These are phyloP conservation scores for Bathynomus jamesi DNA, from an alignment of 1,140 invertebrate species.

Conservation along the genomic window DNA sequence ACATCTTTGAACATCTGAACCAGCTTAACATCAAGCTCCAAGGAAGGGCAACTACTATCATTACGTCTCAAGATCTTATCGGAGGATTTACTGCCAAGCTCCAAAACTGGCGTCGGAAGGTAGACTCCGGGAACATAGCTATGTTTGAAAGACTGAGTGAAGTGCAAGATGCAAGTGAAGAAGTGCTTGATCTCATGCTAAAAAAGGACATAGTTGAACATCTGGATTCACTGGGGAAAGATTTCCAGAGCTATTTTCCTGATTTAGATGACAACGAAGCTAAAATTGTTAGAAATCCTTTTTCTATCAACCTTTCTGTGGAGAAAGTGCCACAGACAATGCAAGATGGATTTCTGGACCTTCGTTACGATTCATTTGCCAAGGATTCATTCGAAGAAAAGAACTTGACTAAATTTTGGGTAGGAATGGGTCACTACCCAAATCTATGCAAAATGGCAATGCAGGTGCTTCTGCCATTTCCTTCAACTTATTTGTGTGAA, in stretches of 20 bases:
- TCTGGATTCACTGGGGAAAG: constrained; percentile 16
- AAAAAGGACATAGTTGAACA: constrained; percentile 19
- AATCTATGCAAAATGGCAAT: too few species aligned
- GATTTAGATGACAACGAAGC: constrained; percentile 10
- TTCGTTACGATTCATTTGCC: constrained; percentile 4
- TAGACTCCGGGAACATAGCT: constrained; percentile 22
- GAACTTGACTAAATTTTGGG: constrained; percentile 15
- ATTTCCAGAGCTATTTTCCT: constrained; percentile 24
- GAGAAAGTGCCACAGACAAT: constrained; percentile 21
- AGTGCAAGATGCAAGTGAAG: constrained; percentile 20
- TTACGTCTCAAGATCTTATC: constrained; percentile 19
- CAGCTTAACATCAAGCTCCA: constrained; percentile 25
- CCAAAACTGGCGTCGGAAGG: constrained; percentile 13
- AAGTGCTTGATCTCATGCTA: constrained; percentile 16
- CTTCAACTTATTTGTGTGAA: not conserved
- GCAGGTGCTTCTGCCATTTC: not conserved
- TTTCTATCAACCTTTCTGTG: constrained; percentile 19
- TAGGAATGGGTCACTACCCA: not conserved
- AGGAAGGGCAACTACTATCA: constrained; percentile 17
- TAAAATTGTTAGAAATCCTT: constrained; percentile 12
- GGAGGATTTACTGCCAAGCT: constrained; percentile 20
- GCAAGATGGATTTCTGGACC: constrained; percentile 25
- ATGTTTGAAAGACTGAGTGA: constrained; percentile 24
- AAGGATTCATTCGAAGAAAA: constrained; percentile 19
- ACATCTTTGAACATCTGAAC: constrained; percentile 15